Evolutionary conservation across 2,888 invertebrate species (phyloP), one percentile per base, ranked within the genome.

Genomic region (Omphaloscelis lunosa): DNA sequence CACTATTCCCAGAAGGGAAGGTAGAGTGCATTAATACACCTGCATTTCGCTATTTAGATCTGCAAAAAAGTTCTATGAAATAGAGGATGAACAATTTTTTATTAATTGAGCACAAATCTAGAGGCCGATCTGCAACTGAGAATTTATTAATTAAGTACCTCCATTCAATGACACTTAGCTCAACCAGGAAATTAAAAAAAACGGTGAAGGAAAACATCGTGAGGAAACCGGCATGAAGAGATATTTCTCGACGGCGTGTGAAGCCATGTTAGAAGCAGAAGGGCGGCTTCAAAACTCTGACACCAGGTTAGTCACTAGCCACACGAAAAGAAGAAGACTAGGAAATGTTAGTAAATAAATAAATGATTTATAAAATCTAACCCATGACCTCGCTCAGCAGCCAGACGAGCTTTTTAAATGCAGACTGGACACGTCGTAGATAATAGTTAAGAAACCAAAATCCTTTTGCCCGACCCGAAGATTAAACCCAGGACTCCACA

Each of bases 401-500:
- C 23, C 51, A 20, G 20, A 51, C 20, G 20, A 51, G 8, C 53
- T n/a, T 53, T 53, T 53, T 53, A 11, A 51, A 51, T 51, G 20
- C 7, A 20, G 20, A 51, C 7, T 51, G 51, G 20, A 51, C 20
- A 48, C 6, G 48, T 48, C 48, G 17, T 17, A 15, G 45, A 12
- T 45, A 45, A 45, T 45, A 45, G 3, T 12, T 45, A 45, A 45
- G 12, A 12, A 4, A 5, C 4, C 8, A 23, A 53, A 8, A 53
- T 8, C n/a, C n/a, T 5, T 4, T n/a, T n/a, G 12, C 56, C n/a
- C 56, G 12, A n/a, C 12, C 56, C n/a, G 0, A 2, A 6, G 0
- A 27, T 27, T 0, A 1, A 58, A 58, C 27, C 15, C 7, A 58
- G 15, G 15, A 61, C 59, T 61, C 59, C 29, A 29, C 6, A 20